These are phyloP conservation scores for Gallinago stenura DNA, from an alignment of 2,797 vertebrate genomes.

Conservation along the genomic window DNA sequence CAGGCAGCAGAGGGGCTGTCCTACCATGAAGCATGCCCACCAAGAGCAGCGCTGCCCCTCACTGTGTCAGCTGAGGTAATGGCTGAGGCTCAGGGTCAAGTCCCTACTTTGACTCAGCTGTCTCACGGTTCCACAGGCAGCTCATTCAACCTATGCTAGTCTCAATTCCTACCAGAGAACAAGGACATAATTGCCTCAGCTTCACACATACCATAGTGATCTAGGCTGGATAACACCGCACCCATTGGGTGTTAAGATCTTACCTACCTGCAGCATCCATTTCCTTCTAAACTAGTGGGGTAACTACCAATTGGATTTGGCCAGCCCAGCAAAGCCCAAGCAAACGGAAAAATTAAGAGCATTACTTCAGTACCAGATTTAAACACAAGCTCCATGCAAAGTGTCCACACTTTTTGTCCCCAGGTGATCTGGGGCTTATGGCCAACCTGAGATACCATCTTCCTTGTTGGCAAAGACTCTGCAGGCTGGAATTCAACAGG, in stretches of 20 bases:
- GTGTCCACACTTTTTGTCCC: too few species aligned
- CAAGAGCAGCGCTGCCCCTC: background rate
- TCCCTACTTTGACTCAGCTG: background rate
- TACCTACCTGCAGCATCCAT: background rate
- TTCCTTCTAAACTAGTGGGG: background rate
- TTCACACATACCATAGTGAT: background rate
- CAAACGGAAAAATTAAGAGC: background rate
- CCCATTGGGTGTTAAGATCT: too few species aligned
- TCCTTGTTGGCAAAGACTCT: background rate
- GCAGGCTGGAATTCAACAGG: background rate
- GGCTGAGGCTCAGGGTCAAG: background rate
- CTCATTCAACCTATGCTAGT: background rate
- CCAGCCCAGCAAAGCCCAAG: background rate
- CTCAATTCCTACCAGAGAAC: background rate
- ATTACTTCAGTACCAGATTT: background rate
- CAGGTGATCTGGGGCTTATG: background rate
- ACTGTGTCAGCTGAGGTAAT: background rate
- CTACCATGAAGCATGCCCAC: fast-evolving
- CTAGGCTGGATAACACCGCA: background rate
- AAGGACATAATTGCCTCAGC: background rate
- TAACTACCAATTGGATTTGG: background rate
- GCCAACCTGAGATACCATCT: background rate
- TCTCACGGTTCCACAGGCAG: background rate
- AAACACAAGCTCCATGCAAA: background rate
- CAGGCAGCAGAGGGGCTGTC: background rate